Percentiles rank a stretch among this genome's conserved stretches.
phyloP scores from a whole-genome alignment of 2,113 vertebrate species.

The Bos javanicus region DNA sequence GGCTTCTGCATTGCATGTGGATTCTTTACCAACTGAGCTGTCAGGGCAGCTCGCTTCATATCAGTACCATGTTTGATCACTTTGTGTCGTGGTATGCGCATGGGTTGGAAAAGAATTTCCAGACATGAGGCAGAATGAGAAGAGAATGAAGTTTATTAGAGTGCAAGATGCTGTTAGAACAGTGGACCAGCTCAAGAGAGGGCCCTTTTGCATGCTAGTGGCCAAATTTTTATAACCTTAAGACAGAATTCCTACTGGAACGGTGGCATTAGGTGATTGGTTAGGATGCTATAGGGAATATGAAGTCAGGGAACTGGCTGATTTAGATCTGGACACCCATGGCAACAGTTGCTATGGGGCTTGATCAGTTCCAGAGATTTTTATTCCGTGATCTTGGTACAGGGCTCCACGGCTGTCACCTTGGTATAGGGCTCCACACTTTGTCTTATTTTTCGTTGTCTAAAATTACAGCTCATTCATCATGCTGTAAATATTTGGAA shows the following conservation, averaged over 20 bases:
- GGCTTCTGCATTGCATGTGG: not conserved
- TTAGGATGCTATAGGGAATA: not conserved
- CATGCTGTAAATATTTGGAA: conserved; percentile 35
- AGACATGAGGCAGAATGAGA: not conserved
- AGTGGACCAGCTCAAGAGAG: not conserved
- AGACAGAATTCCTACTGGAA: not conserved
- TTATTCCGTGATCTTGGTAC: not conserved
- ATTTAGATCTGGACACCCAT: not conserved
- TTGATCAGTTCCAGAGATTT: not conserved
- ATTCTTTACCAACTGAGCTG: not conserved
- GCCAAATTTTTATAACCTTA: not conserved
- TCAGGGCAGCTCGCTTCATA: not conserved
- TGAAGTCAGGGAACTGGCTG: not conserved
- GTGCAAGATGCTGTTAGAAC: not conserved
- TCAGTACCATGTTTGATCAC: conserved; percentile 27
- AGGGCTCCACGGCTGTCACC: not conserved
- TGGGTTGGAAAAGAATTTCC: not conserved
- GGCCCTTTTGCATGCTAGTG: not conserved
- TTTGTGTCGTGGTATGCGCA: not conserved
- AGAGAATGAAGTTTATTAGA: not conserved
- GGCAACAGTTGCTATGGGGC: not conserved
- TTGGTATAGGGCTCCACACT: not conserved
- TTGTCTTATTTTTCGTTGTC: not conserved
- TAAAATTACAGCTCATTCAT: not conserved
- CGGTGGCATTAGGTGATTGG: not conserved